These are phyloP conservation scores for Euzetes globulus DNA, from an alignment of 2,888 invertebrate genomes.

Conservation along the genomic window DNA sequence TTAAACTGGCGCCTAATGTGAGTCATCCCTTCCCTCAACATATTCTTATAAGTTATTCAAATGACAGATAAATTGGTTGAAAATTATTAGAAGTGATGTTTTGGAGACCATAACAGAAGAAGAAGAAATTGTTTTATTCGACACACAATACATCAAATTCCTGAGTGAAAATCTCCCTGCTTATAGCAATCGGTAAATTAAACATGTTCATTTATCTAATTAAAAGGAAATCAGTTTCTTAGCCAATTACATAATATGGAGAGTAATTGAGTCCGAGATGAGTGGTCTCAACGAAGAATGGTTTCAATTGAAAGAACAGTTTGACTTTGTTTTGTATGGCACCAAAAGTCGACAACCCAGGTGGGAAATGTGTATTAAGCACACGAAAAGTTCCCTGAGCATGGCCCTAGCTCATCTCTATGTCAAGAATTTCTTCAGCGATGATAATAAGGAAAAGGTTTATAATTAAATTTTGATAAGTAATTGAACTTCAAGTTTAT, in stretches of 20 bases:
- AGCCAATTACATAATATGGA: too few species aligned
- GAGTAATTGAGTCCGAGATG: too few species aligned
- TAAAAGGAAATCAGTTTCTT: too few species aligned
- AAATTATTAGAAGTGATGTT: constrained; percentile 73
- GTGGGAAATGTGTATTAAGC: constrained; percentile 82
- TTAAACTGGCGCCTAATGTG: constrained; percentile 56
- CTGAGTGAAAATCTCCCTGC: background rate
- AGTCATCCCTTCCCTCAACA: constrained; percentile 38
- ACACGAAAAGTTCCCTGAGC: constrained; percentile 38
- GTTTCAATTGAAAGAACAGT: too few species aligned
- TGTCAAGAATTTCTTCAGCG: constrained; percentile 76
- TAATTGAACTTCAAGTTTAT: too few species aligned
- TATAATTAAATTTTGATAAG: background rate
- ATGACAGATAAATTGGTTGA: constrained; percentile 46
- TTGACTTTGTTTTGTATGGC: constrained; percentile 63
- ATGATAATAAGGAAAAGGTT: constrained; percentile 65
- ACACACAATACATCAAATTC: constrained; percentile 26
- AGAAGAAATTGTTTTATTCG: constrained; percentile 74
- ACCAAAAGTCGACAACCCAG: constrained; percentile 58
- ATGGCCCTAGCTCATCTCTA: constrained; percentile 58
- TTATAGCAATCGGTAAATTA: constrained; percentile 16
- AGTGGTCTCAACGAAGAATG: too few species aligned
- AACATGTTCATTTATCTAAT: too few species aligned
- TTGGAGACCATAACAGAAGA: constrained; percentile 52
- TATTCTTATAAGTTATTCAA: background rate